Conservation (phyloP, 2,113 vertebrate species). For the Bos taurus region ARS-UCD2.0 NC_037334.1:77968501-77969000, state of each 20-base stretch:
- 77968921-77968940: too few relatives aligned
- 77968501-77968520: background rate
- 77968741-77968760: background rate
- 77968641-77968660: conserved; percentile 23
- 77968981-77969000: too few relatives aligned
- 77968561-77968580: conserved; percentile 23
- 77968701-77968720: background rate
- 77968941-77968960: too few relatives aligned
- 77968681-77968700: background rate
- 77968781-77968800: too few relatives aligned
- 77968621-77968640: background rate
- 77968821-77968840: too few relatives aligned
- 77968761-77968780: background rate
- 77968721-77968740: background rate
- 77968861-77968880: too few relatives aligned
- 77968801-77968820: too few relatives aligned
- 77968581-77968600: background rate
- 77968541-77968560: background rate
- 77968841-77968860: too few relatives aligned
- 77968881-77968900: too few relatives aligned
- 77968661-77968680: conserved; percentile 30
- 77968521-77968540: conserved; percentile 18
- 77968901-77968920: too few relatives aligned
- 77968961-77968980: too few relatives aligned
- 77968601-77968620: conserved; percentile 35